phyloP scores from a whole-genome alignment of 2,888 invertebrate genomes.

The Sinohyriopsis cumingii region DNA sequence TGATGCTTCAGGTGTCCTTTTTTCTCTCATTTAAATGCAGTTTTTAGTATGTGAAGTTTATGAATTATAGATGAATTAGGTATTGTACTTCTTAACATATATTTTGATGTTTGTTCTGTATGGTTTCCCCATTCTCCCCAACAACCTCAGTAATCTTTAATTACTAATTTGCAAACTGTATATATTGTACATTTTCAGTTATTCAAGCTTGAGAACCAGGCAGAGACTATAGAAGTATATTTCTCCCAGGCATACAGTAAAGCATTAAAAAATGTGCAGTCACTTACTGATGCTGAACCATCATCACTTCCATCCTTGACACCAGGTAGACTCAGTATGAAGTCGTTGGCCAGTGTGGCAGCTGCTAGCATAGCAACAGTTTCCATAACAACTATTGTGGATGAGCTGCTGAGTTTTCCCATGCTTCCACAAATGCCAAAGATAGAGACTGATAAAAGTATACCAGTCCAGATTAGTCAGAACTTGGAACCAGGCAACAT shows the following conservation, averaged over 20 bases:
- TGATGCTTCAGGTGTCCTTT: too few species aligned
- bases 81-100: too few species aligned
- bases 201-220: constrained; percentile 57
- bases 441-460: constrained; percentile 17
- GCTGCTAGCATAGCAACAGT: constrained; percentile 65
- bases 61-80: too few species aligned
- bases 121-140: too few species aligned
- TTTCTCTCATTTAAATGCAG: too few species aligned
- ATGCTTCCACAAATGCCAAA: constrained; percentile 38
- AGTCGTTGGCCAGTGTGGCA: constrained; percentile 59
- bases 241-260: constrained; percentile 59
- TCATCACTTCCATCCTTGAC: constrained; percentile 18
- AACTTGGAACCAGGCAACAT: constrained; percentile 46
- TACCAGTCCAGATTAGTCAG: constrained; percentile 35
- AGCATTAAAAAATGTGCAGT: constrained; percentile 52
- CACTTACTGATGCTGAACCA: constrained; percentile 26
- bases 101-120: too few species aligned
- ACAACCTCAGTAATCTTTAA: too few species aligned
- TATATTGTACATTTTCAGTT: constrained; percentile 51
- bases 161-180: neutral
- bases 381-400: constrained; percentile 57
- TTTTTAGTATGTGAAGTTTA: too few species aligned
- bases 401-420: constrained; percentile 55
- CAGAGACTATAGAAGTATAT: constrained; percentile 56
- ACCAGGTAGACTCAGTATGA: constrained; percentile 40